Base-by-base conservation (phyloP, 2,797 vertebrate genomes). In the Echeneis naucrates region DNA sequence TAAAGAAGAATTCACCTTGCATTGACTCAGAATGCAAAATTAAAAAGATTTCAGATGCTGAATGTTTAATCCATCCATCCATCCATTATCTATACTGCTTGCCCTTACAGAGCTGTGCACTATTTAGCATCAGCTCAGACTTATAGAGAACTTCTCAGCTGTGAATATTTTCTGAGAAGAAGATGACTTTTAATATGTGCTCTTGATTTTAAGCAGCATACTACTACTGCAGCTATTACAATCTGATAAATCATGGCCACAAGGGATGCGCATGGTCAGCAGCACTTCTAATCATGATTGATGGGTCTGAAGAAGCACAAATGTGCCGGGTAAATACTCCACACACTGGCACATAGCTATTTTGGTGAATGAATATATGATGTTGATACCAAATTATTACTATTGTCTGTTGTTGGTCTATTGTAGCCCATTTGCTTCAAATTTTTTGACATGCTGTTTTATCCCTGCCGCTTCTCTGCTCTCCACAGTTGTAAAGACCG, bases 101-200 rank as follows among this genome's bases (percentile, higher is more conserved):
- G 48, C 62, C 55, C 68, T 27, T 54, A 17, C 62, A 50, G 44
- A 75, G 63, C 65, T 55, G 54, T 44, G 44, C 72, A 59, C 69
- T 55, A 54, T 24, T 73, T 27, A 45, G 47, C 55, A 54, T 52
- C 33, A 19, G 47, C 35, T 8, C 3, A 50, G 42, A 17, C 38
- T 21, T 24, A 26, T 19, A 4, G 27, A 27, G 19, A 45, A 45
- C 57, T 27, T 61, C 47, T 26, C 17, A 61, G 23, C 37, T 21
- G 50, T 57, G 59, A 50, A 53, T 24, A 37, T 45, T 52, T 35
- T n/a, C n/a, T 57, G 53, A 67, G 42, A 50, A 23, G n/a, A n/a
- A 23, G 24, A 26, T 69, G 55, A 79, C 51, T 56, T n/a, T n/a
- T n/a, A n/a, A n/a, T n/a, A n/a, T n/a, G n/a, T n/a, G n/a, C n/a